Conservation (phyloP, 1,140 invertebrate genomes). For the Nephila pilipes region DNA sequence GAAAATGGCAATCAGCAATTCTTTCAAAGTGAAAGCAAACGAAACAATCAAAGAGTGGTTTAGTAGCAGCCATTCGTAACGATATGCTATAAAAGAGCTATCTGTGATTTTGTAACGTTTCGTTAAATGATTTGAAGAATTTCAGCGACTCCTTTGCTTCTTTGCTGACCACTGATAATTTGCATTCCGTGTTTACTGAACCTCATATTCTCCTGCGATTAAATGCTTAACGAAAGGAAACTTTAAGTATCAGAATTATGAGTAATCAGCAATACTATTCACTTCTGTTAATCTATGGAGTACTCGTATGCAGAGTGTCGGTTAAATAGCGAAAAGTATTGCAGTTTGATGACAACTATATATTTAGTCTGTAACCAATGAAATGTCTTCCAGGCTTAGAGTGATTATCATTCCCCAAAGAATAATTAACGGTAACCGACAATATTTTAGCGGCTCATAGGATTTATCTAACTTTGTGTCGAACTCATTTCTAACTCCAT, state of each 20-base stretch:
- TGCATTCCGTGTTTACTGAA: not conserved
- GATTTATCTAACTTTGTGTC: not conserved
- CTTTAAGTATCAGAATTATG: not conserved
- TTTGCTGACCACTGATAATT: constrained; percentile 18
- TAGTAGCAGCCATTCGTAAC: not conserved
- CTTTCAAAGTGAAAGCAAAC: not conserved
- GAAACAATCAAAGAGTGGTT: constrained; percentile 4
- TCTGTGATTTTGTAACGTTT: not conserved
- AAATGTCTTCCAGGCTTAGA: not conserved
- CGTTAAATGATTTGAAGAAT: not conserved
- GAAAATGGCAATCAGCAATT: not conserved
- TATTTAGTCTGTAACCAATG: not conserved
- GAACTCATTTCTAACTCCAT: not conserved
- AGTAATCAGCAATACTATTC: not conserved
- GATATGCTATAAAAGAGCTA: not conserved
- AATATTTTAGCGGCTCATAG: not conserved
- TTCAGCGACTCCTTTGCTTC: not conserved
- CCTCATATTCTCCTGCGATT: not conserved
- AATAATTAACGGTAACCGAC: constrained; percentile 2
- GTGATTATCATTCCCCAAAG: not conserved
- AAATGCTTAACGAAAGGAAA: not conserved
- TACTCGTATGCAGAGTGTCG: not conserved
- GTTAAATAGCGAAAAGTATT: not conserved
- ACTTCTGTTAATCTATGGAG: constrained; percentile 5
- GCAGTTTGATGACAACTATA: not conserved